Base-by-base conservation (phyloP, 1,140 invertebrate genomes). In the Drosophila rufa region DNA sequence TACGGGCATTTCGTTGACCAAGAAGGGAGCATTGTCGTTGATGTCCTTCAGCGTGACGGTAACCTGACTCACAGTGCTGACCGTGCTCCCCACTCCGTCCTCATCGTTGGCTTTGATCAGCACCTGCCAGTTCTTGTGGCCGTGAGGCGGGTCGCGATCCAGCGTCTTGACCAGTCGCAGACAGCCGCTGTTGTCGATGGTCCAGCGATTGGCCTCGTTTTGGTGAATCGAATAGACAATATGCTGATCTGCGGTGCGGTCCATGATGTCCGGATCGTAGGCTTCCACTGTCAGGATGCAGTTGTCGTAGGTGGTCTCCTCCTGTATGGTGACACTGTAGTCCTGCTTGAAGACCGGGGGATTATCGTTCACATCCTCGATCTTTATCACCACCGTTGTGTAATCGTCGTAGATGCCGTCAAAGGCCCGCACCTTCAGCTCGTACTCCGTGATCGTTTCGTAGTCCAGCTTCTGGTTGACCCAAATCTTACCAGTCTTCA, bases 11-110 rank as follows among this genome's bases (percentile, higher is more conserved):
- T 95, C 94, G 85, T 97, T 96, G 66, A 96, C 95, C 55, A 98
- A 93, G 91, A 96, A 96, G 0, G 98, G 97, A 1, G 96, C 96
- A 93, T 98, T 98, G 85, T 98, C 97, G 89, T 98, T 98, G 60
- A 98, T 97, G 82, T 98, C 97, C 4, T 94, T 94, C 3, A 98
- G 91, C 38, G 94, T 95, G 43, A 98, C 96, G 22, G 95, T 95
- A 2, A 98, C 95, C 89, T 96, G 95, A 1, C 95, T 95, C 1
- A 94, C 94, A 1, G 93, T 94, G 12, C 94, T 93, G 9, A 96
- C 92, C 15, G 95, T 95, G 17, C 91, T 94, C 2, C 95, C 96
- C 50, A 95, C 94, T 1, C 96, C 96, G 65, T 96, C 94, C 85
- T 98, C 96, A 93, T 99, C 98, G 69, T 95, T 94, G 3, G 97